phyloP scores from a whole-genome alignment of 2,113 vertebrate genomes.

The Sardina pilchardus region DNA sequence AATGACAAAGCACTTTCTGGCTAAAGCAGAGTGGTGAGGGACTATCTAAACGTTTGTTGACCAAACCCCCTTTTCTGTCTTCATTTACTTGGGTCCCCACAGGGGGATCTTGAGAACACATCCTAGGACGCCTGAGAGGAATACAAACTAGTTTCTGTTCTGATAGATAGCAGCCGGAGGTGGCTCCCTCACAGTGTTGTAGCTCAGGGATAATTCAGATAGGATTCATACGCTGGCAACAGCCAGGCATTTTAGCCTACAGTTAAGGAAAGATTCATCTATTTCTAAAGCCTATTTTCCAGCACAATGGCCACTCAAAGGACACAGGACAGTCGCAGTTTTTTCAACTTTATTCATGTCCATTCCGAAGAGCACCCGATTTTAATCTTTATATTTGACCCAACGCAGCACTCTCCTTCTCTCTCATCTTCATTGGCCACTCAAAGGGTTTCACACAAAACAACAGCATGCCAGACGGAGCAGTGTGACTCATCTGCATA shows the following conservation, averaged over 20 bases:
- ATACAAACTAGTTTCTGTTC: neutral
- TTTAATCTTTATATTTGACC: too few species aligned
- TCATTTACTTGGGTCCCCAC: neutral
- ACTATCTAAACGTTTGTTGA: conserved; percentile 18
- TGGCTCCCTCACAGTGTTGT: neutral
- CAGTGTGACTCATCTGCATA: too few species aligned
- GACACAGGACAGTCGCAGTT: too few species aligned
- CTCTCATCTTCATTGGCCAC: too few species aligned
- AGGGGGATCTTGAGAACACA: neutral
- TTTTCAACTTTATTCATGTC: too few species aligned
- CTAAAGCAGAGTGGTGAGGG: neutral
- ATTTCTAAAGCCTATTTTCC: too few species aligned
- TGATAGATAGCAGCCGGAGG: neutral
- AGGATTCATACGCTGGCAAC: neutral
- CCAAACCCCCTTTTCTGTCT: neutral
- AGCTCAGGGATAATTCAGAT: neutral
- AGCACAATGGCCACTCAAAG: too few species aligned
- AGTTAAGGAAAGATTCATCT: too few species aligned
- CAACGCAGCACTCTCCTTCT: too few species aligned
- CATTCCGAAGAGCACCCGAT: too few species aligned
- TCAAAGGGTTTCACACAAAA: too few species aligned
- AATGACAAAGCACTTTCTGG: conserved; percentile 3
- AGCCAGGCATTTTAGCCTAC: neutral
- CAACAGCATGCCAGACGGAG: too few species aligned
- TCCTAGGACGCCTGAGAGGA: neutral